These are phyloP conservation scores for Synaphobranchus kaupii DNA, from an alignment of 2,797 vertebrate species.

Conservation along the genomic window DNA sequence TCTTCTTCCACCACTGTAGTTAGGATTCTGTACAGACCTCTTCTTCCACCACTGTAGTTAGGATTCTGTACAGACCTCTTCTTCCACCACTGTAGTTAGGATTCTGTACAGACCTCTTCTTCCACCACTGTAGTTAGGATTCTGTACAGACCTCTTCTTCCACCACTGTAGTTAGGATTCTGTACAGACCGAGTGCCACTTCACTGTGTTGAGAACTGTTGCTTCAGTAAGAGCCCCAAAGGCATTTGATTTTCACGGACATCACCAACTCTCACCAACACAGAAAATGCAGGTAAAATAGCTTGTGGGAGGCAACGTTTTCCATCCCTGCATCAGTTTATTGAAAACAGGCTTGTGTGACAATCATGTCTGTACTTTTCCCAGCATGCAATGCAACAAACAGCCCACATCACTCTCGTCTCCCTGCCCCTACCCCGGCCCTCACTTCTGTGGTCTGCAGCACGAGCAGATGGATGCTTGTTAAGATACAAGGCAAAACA, in stretches of 20 bases:
- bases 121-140: background rate
- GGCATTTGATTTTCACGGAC: background rate
- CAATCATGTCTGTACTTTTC: slow-evolving; percentile 27
- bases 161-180: background rate
- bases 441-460: slow-evolving; percentile 11
- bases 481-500: background rate
- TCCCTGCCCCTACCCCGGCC: background rate
- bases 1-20: background rate
- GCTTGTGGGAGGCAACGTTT: slow-evolving; percentile 23
- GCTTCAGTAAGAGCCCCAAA: background rate
- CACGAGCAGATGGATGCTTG: slow-evolving; percentile 20
- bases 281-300: slow-evolving; percentile 10
- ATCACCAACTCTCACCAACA: background rate
- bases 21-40: background rate
- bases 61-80: background rate
- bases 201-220: background rate
- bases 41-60: background rate
- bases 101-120: background rate
- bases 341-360: slow-evolving; percentile 41
- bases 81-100: background rate
- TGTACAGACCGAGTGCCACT: background rate
- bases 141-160: background rate
- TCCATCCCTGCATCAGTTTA: slow-evolving; percentile 24
- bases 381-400: slow-evolving; percentile 10
- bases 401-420: background rate